Evolutionary conservation across 2,113 vertebrate genomes (phyloP).

Genomic region (Oryzias celebensis): DNA sequence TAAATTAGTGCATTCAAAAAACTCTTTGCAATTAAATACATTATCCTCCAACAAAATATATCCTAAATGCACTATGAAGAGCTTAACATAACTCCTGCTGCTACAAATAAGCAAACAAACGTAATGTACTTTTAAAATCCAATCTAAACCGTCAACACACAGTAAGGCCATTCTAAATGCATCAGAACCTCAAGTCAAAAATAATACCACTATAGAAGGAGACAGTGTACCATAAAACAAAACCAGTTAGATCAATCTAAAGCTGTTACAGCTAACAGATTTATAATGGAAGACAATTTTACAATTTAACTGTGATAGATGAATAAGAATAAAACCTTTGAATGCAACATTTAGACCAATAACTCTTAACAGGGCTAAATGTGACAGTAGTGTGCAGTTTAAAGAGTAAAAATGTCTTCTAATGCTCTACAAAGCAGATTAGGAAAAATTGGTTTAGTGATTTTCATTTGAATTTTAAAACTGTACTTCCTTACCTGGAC

Average conservation of each 20-base stretch:
- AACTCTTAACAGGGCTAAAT: no score
- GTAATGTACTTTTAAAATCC: not conserved
- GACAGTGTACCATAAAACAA: no score
- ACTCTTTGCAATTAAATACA: not conserved
- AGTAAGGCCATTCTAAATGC: not conserved
- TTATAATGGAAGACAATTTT: no score
- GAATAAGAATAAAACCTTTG: no score
- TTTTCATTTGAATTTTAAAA: not conserved
- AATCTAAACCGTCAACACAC: not conserved
- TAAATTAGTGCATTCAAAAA: not conserved
- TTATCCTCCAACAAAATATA: not conserved
- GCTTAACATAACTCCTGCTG: not conserved
- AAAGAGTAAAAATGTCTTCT: no score
- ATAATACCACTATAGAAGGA: not conserved
- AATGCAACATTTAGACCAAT: no score
- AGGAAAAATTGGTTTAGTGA: not conserved
- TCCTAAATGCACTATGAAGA: not conserved
- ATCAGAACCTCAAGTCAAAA: not conserved
- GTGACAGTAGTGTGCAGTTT: no score
- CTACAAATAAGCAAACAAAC: not conserved
- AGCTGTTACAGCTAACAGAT: no score
- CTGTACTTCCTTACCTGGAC: conserved; percentile 81
- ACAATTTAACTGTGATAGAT: no score
- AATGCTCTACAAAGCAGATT: not conserved
- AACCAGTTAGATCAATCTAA: no score